These are phyloP conservation scores for Acipenser oxyrinchus DNA, from an alignment of 2,797 vertebrate species.

Conservation along the genomic window DNA sequence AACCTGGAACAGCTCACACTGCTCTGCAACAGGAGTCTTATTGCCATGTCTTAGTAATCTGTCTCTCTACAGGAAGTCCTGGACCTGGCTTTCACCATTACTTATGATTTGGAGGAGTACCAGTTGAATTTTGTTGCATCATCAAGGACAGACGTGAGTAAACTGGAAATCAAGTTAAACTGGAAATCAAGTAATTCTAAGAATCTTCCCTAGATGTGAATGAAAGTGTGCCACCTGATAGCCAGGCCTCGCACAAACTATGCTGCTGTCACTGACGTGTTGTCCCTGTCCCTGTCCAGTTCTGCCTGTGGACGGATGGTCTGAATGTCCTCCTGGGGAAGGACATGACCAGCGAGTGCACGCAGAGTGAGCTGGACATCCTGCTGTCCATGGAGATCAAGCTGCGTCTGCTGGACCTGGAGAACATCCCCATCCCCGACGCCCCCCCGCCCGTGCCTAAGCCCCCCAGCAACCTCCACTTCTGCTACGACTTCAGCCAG, in stretches of 20 bases:
- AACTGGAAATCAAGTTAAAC: neutral
- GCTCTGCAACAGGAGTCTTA: too few species aligned
- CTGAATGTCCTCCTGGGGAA: constrained; percentile 80
- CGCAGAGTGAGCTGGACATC: constrained; percentile 83
- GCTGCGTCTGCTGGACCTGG: constrained; percentile 86
- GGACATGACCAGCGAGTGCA: constrained; percentile 85
- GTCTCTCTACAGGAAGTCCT: constrained; percentile 65
- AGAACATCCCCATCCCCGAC: constrained; percentile 87
- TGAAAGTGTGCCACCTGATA: neutral
- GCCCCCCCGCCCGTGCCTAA: constrained; percentile 75
- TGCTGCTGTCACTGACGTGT: neutral
- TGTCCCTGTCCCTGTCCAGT: constrained; percentile 49
- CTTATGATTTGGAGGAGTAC: constrained; percentile 77
- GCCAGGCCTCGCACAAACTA: too few species aligned
- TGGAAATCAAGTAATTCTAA: neutral
- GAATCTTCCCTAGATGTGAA: neutral
- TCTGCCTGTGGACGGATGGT: constrained; percentile 90
- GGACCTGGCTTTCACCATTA: constrained; percentile 86
- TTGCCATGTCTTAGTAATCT: neutral
- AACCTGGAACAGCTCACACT: too few species aligned
- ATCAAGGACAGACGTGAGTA: constrained; percentile 80
- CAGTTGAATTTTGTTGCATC: constrained; percentile 89
- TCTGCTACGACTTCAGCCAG: constrained; percentile 91
- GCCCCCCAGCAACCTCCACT: constrained; percentile 87
- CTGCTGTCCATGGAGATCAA: constrained; percentile 96